Conservation (phyloP, 2,888 invertebrate species). For the Drosophila algonquin region DNA sequence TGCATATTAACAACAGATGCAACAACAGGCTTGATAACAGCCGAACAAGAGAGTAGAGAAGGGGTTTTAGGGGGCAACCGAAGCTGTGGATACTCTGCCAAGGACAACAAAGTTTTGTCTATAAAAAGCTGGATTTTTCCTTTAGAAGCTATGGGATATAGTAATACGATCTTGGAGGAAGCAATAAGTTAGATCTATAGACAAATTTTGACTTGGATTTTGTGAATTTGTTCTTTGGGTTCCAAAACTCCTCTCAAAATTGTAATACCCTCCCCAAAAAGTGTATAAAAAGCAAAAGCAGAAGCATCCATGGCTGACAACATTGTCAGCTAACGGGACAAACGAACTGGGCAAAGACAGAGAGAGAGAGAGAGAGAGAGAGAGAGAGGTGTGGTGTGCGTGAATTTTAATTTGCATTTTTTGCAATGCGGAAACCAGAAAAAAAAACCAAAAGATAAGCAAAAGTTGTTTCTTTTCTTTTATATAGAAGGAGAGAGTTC, state of each 20-base stretch:
- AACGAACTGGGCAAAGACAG: slow-evolving; percentile 21
- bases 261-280: accelerated
- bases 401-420: slow-evolving; percentile 64
- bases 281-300: slow-evolving; percentile 14
- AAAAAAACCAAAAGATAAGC: slow-evolving; percentile 8
- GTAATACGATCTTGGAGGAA: not conserved
- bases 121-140: not conserved
- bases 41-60: not conserved
- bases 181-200: not conserved
- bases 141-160: not conserved
- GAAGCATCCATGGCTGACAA: slow-evolving; percentile 8
- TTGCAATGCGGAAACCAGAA: slow-evolving; percentile 38
- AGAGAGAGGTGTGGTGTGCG: slow-evolving; percentile 25
- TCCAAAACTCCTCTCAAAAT: not conserved
- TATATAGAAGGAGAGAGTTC: slow-evolving; percentile 3
- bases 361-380: slow-evolving; percentile 21
- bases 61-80: not conserved
- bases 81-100: not conserved
- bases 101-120: not conserved
- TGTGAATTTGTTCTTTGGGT: too few species aligned
- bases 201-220: not conserved
- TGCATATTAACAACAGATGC: slow-evolving; percentile 53
- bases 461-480: slow-evolving; percentile 6
- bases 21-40: slow-evolving; percentile 45
- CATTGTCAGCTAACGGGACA: slow-evolving; percentile 56